A percentile compares a stretch with the other conserved stretches of the same genome.
These are phyloP conservation scores for Heliangelus exortis DNA, from an alignment of 2,797 vertebrate species.

Conservation along the genomic window DNA sequence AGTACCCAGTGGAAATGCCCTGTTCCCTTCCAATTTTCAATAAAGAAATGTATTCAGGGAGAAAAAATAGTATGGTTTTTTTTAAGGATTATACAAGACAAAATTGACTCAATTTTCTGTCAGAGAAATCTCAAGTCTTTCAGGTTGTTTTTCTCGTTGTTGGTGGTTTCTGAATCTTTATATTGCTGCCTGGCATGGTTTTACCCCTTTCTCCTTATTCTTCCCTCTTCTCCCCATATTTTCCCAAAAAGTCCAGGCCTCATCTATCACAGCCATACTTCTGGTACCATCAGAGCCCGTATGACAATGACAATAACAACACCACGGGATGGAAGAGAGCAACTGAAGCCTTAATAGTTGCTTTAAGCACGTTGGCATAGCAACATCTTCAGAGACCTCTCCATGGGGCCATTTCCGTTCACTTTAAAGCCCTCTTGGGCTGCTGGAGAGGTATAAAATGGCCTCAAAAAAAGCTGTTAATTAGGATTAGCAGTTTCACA, in stretches of 20 bases:
- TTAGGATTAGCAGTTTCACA: constrained; percentile 41
- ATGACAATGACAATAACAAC: neutral
- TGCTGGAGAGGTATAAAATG: constrained; percentile 36
- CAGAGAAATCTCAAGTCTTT: neutral
- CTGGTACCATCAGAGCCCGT: neutral
- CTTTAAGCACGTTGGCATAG: constrained; percentile 59
- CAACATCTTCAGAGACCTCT: constrained; percentile 48
- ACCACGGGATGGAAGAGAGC: neutral
- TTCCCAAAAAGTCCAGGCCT: neutral
- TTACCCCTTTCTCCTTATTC: neutral
- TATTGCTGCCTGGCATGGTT: neutral
- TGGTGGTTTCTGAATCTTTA: neutral
- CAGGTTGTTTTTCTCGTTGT: neutral
- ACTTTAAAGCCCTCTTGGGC: constrained; percentile 43
- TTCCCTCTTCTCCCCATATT: neutral
- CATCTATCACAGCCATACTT: neutral
- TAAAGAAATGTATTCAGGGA: neutral
- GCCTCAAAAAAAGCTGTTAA: constrained; percentile 41
- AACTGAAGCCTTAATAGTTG: neutral
- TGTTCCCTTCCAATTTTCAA: neutral
- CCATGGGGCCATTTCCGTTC: constrained; percentile 48
- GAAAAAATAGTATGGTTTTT: neutral
- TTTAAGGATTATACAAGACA: neutral
- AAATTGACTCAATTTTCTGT: neutral
- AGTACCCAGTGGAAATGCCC: neutral